Evolutionary conservation across 2,888 invertebrate species (phyloP), one percentile per base, ranked within the genome.

Genomic region (Mystacides longicornis): DNA sequence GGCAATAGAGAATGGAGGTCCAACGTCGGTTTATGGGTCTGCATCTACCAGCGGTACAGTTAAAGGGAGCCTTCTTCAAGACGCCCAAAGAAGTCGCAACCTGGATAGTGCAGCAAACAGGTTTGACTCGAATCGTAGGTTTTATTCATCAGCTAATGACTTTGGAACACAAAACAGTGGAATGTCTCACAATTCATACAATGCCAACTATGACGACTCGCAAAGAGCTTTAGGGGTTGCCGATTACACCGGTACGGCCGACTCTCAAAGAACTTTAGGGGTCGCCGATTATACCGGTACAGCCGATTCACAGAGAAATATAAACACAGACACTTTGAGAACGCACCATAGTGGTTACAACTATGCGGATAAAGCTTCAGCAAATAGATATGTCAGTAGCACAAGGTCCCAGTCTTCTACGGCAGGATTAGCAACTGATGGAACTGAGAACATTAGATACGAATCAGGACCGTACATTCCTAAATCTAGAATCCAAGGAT

Each of bases 11-110:
- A 46, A 27, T 19, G 27, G 53, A 43, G 75, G 75, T 42, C 72
- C 70, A 59, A 75, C 60, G 23, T 52, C 55, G 9, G 27, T 76
- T 1, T 77, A 63, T 56, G 70, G 70, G 42, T 66, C 75, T 21
- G 76, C 73, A n/a, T 75, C 71, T 58, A 72, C 77, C 2, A 68
- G 72, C 62, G 77, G 77, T 33, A 63, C 19, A 69, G 73, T 7
- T 71, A 75, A 31, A 62, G 57, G 55, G 22, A 45, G 43, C 16
- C 7, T 37, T n/a, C 7, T 37, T 16, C 37, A 37, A 3, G 37
- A 37, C 14, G 16, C 37, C 3, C 37, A 37, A 20, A 27, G 14
- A 7, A 23, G 14, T 2, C 31, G 16, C 37, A 37, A 37, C 37
- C 14, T 37, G 37, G n/a, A n/a, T n/a, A n/a, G n/a, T n/a, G n/a